Evolutionary conservation across 2,113 vertebrate species (phyloP).

Genomic region (Pseudopodoces humilis): DNA sequence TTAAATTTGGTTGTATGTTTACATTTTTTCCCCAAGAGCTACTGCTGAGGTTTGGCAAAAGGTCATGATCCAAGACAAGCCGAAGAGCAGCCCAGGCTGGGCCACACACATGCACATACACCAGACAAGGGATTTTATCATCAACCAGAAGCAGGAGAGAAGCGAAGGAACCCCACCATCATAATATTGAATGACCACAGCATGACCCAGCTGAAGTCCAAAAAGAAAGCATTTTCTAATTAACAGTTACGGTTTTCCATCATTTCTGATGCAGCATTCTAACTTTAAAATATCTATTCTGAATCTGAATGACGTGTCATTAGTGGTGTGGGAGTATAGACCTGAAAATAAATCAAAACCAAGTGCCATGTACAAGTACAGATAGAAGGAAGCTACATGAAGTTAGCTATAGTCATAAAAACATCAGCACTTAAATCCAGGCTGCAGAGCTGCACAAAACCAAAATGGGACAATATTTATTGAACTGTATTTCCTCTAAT

Average conservation of each 20-base stretch:
- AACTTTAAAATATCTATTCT: conserved; percentile 10
- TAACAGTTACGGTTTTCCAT: conserved; percentile 48
- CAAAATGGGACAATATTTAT: neutral
- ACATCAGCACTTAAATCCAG: neutral
- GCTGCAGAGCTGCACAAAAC: neutral
- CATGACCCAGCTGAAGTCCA: neutral
- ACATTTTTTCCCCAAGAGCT: conserved; percentile 35
- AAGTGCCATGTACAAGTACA: neutral
- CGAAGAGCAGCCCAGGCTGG: neutral
- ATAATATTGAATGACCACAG: neutral
- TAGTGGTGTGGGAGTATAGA: conserved; percentile 43
- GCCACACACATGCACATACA: conserved; percentile 47
- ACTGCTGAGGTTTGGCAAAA: conserved; percentile 67
- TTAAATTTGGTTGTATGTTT: conserved; percentile 55
- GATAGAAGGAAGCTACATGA: neutral
- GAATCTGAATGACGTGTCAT: conserved; percentile 40
- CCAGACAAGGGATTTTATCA: neutral
- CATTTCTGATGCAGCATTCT: conserved; percentile 37
- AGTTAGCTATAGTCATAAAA: neutral
- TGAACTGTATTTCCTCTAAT: neutral
- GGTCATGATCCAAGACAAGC: conserved; percentile 7
- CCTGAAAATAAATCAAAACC: conserved; percentile 65
- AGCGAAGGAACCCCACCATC: neutral
- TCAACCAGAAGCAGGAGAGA: neutral
- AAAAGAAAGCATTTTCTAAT: conserved; percentile 23